Conservation (phyloP, 2,888 invertebrate genomes). For the Perithous albicinctus region DNA sequence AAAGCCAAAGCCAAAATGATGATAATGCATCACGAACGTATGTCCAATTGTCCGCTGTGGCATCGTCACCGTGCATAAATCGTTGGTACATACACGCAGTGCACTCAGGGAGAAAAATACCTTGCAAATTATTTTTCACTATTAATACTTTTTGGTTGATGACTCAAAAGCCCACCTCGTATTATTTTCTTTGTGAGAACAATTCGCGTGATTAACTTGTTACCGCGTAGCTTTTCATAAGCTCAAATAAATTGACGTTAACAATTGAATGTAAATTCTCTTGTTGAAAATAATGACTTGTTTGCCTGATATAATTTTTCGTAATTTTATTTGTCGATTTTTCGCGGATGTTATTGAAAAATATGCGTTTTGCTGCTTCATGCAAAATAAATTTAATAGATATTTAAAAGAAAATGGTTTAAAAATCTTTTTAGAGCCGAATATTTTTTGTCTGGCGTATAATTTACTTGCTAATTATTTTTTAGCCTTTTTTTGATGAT, state of each 20-base stretch:
- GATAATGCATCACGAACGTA: constrained; percentile 23
- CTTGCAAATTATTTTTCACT: constrained; percentile 42
- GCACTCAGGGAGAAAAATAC: constrained; percentile 10
- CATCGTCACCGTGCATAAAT: constrained; percentile 16
- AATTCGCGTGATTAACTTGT: constrained; percentile 49
- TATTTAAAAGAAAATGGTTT: no score
- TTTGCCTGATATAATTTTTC: no score
- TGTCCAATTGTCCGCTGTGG: neutral
- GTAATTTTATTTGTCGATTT: no score
- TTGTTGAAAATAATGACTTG: no score
- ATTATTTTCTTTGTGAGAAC: constrained; percentile 25
- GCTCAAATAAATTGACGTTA: neutral
- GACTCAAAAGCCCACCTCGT: constrained; percentile 9
- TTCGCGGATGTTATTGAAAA: no score
- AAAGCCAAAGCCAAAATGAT: constrained; percentile 54
- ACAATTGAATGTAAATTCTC: no score
- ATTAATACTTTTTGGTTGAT: neutral
- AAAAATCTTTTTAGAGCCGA: no score
- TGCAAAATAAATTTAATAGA: no score
- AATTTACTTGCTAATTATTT: no score
- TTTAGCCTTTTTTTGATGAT: no score
- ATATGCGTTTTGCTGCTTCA: no score
- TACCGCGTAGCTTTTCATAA: neutral
- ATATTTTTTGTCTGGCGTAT: no score
- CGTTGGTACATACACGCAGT: constrained; percentile 13